phyloP scores from a whole-genome alignment of 2,888 invertebrate species.

The Leucophora obtusa region DNA sequence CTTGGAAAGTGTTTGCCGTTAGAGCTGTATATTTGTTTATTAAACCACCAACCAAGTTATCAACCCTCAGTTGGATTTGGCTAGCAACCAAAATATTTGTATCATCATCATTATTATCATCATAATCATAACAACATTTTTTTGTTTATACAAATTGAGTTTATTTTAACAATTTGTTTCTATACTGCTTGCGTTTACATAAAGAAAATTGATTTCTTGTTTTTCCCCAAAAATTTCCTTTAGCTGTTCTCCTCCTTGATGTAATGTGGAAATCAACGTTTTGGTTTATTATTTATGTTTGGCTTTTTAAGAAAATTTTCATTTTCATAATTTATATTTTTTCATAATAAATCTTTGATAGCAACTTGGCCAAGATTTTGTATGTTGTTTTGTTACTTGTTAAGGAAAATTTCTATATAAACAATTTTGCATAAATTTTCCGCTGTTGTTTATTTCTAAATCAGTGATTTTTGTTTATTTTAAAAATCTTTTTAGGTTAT shows the following conservation, averaged over 20 bases:
- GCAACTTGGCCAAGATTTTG: not conserved
- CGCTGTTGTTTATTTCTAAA: slow-evolving; percentile 21
- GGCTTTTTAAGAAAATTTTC: not conserved
- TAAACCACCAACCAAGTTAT: too few species aligned
- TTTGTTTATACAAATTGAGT: not conserved
- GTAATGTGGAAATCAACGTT: too few species aligned
- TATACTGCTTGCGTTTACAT: not conserved
- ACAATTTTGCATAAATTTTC: slow-evolving; percentile 8
- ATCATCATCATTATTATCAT: not conserved
- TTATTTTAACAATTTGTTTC: slow-evolving; percentile 2
- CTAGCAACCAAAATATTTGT: slow-evolving; percentile 43
- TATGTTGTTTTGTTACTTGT: not conserved
- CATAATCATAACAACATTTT: slow-evolving; percentile 28
- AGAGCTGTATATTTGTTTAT: too few species aligned
- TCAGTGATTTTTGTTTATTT: not conserved
- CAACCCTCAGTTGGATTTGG: slow-evolving; percentile 29
- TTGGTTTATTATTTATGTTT: not conserved
- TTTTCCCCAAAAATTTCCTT: too few species aligned
- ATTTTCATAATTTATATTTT: not conserved
- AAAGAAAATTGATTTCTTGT: slow-evolving; percentile 24
- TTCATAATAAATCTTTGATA: slow-evolving; percentile 8
- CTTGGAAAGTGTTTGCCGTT: not conserved
- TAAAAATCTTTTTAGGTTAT: not conserved
- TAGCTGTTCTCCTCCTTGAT: too few species aligned
- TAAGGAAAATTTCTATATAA: not conserved